Percentiles rank a stretch among this genome's conserved stretches.
Evolutionary conservation across 2,888 invertebrate genomes (phyloP).

Genomic region (Phalera bucephala): DNA sequence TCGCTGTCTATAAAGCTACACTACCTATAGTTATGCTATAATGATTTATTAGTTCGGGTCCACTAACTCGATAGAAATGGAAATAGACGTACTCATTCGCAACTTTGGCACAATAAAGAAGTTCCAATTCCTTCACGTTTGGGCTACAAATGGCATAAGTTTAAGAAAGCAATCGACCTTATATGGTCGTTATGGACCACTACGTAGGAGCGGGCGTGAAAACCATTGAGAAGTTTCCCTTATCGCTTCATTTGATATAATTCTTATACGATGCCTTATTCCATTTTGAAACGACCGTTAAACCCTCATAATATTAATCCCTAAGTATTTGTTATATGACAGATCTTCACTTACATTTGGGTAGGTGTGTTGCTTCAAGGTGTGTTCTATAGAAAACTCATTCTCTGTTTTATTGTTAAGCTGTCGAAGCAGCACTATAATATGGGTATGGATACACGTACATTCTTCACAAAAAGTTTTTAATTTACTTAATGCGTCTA

Average conservation of each 20-base stretch:
- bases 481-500: too few species aligned
- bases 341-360: too few species aligned
- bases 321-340: too few species aligned
- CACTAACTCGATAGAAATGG: conserved; percentile 71
- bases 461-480: too few species aligned
- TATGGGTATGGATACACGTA: too few species aligned
- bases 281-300: conserved; percentile 21
- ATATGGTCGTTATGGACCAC: conserved; percentile 78
- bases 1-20: conserved; percentile 16
- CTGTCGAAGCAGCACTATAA: too few species aligned
- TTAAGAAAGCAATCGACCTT: conserved; percentile 81
- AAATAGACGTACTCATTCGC: conserved; percentile 67
- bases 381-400: too few species aligned
- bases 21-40: conserved; percentile 32
- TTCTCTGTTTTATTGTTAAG: too few species aligned
- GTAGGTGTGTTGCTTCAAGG: too few species aligned
- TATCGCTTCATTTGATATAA: conserved; percentile 68
- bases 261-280: conserved; percentile 50
- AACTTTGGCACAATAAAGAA: conserved; percentile 77
- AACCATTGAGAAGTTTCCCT: conserved; percentile 71
- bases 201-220: conserved; percentile 68
- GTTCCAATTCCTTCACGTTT: conserved; percentile 69
- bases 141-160: conserved; percentile 78
- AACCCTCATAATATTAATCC: not conserved
- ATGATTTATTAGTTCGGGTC: conserved; percentile 62